Conservation (phyloP, 2,113 vertebrate genomes). For the Pterocles gutturalis region DNA sequence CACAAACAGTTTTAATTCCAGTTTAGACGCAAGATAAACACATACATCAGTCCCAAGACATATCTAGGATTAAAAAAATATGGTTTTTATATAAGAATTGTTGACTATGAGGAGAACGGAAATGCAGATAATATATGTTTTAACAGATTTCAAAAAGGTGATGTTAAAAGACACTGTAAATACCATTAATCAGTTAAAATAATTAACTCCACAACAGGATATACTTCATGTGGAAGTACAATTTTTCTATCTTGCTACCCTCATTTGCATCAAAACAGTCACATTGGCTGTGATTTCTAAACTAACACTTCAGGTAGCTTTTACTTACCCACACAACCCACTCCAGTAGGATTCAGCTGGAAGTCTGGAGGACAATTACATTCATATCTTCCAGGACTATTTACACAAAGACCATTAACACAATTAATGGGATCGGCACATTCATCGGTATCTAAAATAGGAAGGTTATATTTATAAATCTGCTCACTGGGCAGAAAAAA, state of each 20-base stretch:
- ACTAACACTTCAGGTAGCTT: background rate
- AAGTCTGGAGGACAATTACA: slow-evolving; percentile 88
- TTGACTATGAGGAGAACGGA: background rate
- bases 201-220: background rate
- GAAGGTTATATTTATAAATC: background rate
- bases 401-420: slow-evolving; percentile 87
- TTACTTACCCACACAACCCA: slow-evolving; percentile 87
- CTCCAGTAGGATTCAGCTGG: slow-evolving; percentile 86
- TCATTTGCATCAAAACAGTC: background rate
- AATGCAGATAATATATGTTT: background rate
- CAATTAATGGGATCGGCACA: slow-evolving; percentile 88
- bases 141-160: background rate
- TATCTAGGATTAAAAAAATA: background rate
- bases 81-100: background rate
- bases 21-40: background rate
- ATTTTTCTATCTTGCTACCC: background rate
- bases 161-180: background rate
- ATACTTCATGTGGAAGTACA: background rate
- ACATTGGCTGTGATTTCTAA: background rate
- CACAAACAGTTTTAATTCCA: background rate
- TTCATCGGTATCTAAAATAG: slow-evolving; percentile 83
- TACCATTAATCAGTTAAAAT: background rate
- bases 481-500: background rate
- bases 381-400: slow-evolving; percentile 85
- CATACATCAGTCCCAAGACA: background rate